A percentile compares a stretch with the other conserved stretches of the same genome.
Conservation (phyloP, 2,888 invertebrate genomes). For the Scaeva pyrastri region DNA sequence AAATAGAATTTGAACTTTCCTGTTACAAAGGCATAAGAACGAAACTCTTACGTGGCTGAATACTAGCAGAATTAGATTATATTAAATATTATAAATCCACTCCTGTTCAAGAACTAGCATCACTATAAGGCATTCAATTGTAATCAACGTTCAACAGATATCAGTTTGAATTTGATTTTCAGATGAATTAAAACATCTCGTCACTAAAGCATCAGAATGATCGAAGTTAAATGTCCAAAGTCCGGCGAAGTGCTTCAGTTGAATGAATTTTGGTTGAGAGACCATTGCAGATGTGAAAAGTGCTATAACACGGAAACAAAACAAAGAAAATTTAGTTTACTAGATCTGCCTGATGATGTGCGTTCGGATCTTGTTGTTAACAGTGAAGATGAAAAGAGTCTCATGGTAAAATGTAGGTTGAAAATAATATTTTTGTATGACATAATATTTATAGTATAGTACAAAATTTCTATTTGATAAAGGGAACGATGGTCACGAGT, state of each 20-base stretch:
- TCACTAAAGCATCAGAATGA: slow-evolving; percentile 36
- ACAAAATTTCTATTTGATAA: background rate
- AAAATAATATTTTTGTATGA: background rate
- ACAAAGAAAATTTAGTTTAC: slow-evolving; percentile 86
- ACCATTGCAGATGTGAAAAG: slow-evolving; percentile 85
- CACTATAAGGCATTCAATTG: background rate
- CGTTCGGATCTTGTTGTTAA: slow-evolving; percentile 81
- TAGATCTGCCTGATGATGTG: slow-evolving; percentile 85
- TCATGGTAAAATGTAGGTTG: slow-evolving; percentile 86
- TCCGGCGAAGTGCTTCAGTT: slow-evolving; percentile 28
- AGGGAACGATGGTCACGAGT: slow-evolving; percentile 87
- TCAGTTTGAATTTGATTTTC: slow-evolving; percentile 48
- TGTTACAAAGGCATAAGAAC: too few species aligned
- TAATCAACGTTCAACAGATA: background rate
- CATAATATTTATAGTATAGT: slow-evolving; percentile 60
- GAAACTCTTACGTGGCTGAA: too few species aligned
- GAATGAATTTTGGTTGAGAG: slow-evolving; percentile 82
- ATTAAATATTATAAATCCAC: slow-evolving; percentile 11
- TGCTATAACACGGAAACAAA: slow-evolving; percentile 87
- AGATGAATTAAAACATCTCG: slow-evolving; percentile 1
- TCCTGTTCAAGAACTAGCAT: background rate
- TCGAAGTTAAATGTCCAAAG: slow-evolving; percentile 52
- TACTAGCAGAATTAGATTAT: background rate
- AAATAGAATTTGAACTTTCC: too few species aligned
- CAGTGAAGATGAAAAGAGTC: slow-evolving; percentile 78